Base-by-base conservation (phyloP, 2,113 vertebrate species). In the Odontesthes bonariensis region DNA sequence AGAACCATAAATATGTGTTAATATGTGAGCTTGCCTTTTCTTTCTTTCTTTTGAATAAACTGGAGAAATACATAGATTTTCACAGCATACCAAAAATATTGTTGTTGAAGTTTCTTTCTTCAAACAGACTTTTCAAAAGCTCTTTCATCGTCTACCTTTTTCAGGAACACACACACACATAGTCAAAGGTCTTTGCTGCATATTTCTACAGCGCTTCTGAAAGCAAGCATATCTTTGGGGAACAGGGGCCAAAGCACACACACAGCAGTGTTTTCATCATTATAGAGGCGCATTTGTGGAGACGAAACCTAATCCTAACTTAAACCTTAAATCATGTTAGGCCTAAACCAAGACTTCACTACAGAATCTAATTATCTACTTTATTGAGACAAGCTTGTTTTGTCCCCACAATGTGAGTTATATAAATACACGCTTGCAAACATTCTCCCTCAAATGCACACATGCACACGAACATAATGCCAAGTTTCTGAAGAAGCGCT, bases 401-500 rank as follows among this genome's bases (percentile, higher is more conserved):
- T 53, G 35, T 54, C 60, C 51, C 52, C 60, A 55, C 27, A 46
- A 46, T 33, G 47, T 3, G 10, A 55, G 40, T 44, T 60, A 60
- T 46, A 53, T 8, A 56, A 58, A 44, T 33, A 67, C 27, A 73
- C 31, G 60, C 42, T 52, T 22, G 44, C 46, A 46, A 49, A 23
- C 13, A 5, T 4, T 44, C 42, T 44, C 51, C 19, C 8, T 1
- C 19, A 20, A 19, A n/a, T 35, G 33, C 56, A 46, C 40, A 52
- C 52, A 32, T 35, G 33, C 56, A 46, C 40, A 52, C 52, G 22
- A 61, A 66, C 79, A 84, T 68, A 81, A 73, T 67, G 57, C 59
- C 49, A 86, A 86, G 75, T 86, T 88, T 80, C 65, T 79, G 78
- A 69, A 85, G 75, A 83, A 87, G 65, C 82, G 82, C 75, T 66